Evolutionary conservation across 2,888 invertebrate species (phyloP), one percentile per base, ranked within the genome.

Genomic region (Oscheius sp.): DNA sequence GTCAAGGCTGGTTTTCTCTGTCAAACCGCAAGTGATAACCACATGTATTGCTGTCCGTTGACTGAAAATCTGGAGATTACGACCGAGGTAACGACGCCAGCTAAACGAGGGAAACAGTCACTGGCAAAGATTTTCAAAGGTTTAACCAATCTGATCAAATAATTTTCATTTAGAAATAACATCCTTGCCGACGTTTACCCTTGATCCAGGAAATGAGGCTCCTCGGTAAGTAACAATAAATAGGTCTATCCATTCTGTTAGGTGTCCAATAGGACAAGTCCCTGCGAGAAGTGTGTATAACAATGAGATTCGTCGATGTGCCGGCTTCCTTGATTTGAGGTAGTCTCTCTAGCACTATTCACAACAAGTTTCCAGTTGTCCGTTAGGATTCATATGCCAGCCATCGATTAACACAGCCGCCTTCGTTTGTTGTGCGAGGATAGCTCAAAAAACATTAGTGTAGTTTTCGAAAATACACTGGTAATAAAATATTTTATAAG

Each of bases 301-400:
- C n/a, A 47, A 68, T 20, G 75, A 75, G 20, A 57, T 71, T 1
- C 64, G 67, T 14, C 28, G 71, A 17, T 75, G 75, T 57, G 26
- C 71, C 32, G 68, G 70, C n/a, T 64, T 73, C 8, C 69, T 75
- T 5, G 68, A 72, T 14, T 68, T 75, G 14, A 69, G 68, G 72
- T 74, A 30, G 22, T 17, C 3, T 49, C 20, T 17, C 22, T 8
- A n/a, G 20, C 28, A 12, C 30, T 5, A 2, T 20, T 33, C 12
- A 32, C n/a, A 2, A 14, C 6, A 17, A 17, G 14, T 32, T 71
- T 77, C 47, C 70, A 78, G 75, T 14, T 78, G 78, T 49, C 78
- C 78, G 9, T 70, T 78, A 22, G 75, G 75, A 22, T 77, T 74
- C 73, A 73, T 68, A 4, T 78, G 78, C 57, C 68, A 75, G 41